Evolutionary conservation across 1,140 invertebrate species (phyloP), one percentile per base, ranked within the genome.

Genomic region (Magallana gigas): DNA sequence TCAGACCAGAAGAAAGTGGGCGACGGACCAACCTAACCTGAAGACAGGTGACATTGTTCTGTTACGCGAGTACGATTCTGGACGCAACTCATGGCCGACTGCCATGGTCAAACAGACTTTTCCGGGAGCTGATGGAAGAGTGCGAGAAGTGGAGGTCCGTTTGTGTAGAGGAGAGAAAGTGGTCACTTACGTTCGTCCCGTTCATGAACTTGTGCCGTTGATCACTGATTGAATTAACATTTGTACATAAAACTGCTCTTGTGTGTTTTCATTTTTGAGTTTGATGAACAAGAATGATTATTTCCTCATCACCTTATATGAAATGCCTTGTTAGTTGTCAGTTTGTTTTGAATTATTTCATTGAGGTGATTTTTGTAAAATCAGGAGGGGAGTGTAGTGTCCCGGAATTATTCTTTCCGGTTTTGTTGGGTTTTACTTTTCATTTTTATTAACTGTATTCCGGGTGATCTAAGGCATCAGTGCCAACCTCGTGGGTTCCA

Each of bases 1-100:
- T 48, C 88, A 89, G 58, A 80, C 58, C 36, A 64, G 88, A 29
- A 8, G 88, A 58, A 86, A 86, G 29, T 88, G 84, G 88, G 14
- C 62, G 9, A 59, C 23, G 3, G 48, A 23, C 48, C 57, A 80
- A n/a, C 36, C 59, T 9, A 87, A 89, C 82, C 8, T 89, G 1
- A 86, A 88, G 80, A 23, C 57, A 18, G 88, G 87, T 7, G 84
- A 85, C 57, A 9, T 88, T 56, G 87, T 85, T 18, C 29, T 86
- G 56, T 18, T 88, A 14, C 57, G 60, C 57, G 83, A 85, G 56
- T 59, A 57, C 9, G 59, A 57, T 11, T 23, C 29, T 16, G 5
- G 3, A 12, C 58, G 83, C 4, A 84, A 60, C 11, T 14, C 9
- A 7, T 84, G 58, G 83, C 59, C 83, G 3, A 18, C 57, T 9